Percentiles rank a stretch among this genome's conserved stretches.
phyloP scores from a whole-genome alignment of 2,797 vertebrate species.

The Amazona finschi region DNA sequence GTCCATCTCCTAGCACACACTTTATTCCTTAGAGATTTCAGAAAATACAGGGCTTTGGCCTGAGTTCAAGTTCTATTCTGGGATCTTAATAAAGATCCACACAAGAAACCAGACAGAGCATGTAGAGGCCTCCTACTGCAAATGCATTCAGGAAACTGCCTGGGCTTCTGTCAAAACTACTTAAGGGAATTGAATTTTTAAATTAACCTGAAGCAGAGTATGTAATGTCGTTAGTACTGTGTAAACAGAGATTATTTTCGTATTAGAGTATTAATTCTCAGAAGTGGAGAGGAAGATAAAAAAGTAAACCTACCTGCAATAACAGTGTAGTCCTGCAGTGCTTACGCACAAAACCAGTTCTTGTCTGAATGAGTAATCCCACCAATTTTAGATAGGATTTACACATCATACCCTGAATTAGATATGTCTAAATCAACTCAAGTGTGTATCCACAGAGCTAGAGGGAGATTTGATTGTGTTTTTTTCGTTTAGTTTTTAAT shows the following conservation, averaged over 20 bases:
- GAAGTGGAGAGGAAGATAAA: conserved; percentile 1
- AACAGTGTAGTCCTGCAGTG: not conserved
- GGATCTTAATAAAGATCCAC: not conserved
- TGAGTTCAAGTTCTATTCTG: not conserved
- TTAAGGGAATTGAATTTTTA: conserved; percentile 21
- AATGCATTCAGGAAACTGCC: conserved; percentile 21
- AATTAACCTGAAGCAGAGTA: conserved; percentile 37
- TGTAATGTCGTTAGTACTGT: conserved; percentile 17
- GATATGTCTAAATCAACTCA: not conserved
- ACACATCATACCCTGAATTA: not conserved
- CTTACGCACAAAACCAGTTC: not conserved
- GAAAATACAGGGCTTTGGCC: conserved; percentile 1
- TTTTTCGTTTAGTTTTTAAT: not conserved
- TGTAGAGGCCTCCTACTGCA: not conserved
- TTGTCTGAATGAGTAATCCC: conserved; percentile 20
- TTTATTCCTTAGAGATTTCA: not conserved
- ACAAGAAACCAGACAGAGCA: not conserved
- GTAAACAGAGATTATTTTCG: conserved; percentile 34
- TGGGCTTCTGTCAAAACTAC: conserved; percentile 24
- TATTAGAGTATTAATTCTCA: conserved; percentile 44
- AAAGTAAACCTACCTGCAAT: not conserved
- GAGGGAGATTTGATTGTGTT: not conserved
- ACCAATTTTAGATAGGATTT: conserved; percentile 21
- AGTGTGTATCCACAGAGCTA: not conserved
- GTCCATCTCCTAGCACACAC: not conserved